Base-by-base conservation (phyloP, 2,888 invertebrate genomes). In the Drosophila trichaetosa region DNA sequence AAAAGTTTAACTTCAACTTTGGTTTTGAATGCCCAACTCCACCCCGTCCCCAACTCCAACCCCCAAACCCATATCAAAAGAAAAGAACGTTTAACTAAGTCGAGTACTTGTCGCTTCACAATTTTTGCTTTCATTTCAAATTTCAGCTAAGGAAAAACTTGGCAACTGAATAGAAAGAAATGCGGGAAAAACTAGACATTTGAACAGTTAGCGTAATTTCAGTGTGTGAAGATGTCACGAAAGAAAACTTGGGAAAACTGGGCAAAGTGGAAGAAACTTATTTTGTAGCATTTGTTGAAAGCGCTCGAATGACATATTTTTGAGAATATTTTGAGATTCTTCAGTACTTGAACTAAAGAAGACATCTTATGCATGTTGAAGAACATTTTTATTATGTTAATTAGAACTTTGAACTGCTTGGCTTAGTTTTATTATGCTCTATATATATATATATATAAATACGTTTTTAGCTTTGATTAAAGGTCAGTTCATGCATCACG, bases 1-100 rank as follows among this genome's bases (percentile, higher is more conserved):
- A 84, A 85, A 84, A 82, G 80, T 80, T 84, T 53, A 80, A 64
- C 79, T 79, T 54, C 42, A 72, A 71, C 68, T 74, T 76, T 53
- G 57, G 21, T 33, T 65, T 59, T 57, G 57, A 53, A 36, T 64
- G 46, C 33, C 29, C n/a, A 40, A 52, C 27, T 27, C 33, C 33
- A 11, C 6, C 38, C 34, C 36, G 11, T 31, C 13, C 33, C 29
- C 18, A 40, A 21, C 7, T 7, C 33, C 33, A 33, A 16, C 7
- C 16, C 2, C 36, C 36, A 18, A 36, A 36, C 36, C 7, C 21
- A 27, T 29, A 34, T 70, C 51, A n/a, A 62, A 66, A 52, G 58
- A 27, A 54, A 71, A 71, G 48, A 64, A 72, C 72, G 64, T 80
- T 80, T 76, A 78, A 76, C 72, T 63, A 54, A 66, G 64, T 77